Base-by-base conservation (phyloP, 2,113 vertebrate genomes). In the Psophia crepitans region DNA sequence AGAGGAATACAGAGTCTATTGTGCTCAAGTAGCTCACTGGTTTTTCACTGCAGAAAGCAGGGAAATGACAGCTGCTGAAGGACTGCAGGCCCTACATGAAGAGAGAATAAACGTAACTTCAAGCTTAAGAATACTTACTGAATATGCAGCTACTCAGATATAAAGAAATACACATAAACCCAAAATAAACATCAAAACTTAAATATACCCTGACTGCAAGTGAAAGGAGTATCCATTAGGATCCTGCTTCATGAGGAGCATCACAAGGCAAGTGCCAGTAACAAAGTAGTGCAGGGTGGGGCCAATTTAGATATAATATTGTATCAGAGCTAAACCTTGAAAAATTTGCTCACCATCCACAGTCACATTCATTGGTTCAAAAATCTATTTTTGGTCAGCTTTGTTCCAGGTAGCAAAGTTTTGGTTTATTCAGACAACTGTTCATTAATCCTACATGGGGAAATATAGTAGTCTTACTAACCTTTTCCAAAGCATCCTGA, bases 151-250 rank as follows among this genome's bases (percentile, higher is more conserved):
- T 60, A 54, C 15, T 73, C n/a, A 65, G 8, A n/a, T 64, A 57
- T 10, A 41, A 54, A 71, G 19, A 82, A 77, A 39, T 18, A 87
- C 16, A 48, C 6, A n/a, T 26, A 69, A 68, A 35, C 9, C 8
- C 20, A 49, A 66, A 84, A 48, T 5, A 57, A 76, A 39, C 3
- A 64, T 10, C 5, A 37, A 64, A 37, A 10, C 10, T 75, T 60
- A 30, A 44, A n/a, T 69, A 21, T 33, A 64, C 5, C 0, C 0
- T 4, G 16, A 30, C 24, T 60, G 7, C 17, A 41, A 78, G 23
- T 49, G 39, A 63, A 81, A 77, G 39, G 13, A 48, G 5, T 68
- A 37, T 33, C 8, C 17, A 14, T 37, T 39, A 46, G 26, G 19
- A 79, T 18, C 6, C 26, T 70, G 4, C 8, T 16, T 63, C 43